phyloP scores from a whole-genome alignment of 2,888 invertebrate genomes.

The Drosophila cognata region DNA sequence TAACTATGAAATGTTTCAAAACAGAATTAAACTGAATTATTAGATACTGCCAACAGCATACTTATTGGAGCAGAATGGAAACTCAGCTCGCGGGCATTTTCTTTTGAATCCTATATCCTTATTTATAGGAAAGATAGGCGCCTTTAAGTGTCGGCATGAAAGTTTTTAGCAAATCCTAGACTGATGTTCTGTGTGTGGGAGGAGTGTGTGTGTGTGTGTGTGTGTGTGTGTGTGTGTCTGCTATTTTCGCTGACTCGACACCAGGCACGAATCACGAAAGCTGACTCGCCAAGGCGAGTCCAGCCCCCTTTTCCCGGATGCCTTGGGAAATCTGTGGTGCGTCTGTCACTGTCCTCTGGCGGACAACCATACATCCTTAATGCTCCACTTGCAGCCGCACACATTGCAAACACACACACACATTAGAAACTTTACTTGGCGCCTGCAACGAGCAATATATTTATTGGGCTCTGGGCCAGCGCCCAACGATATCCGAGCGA shows the following conservation, averaged over 20 bases:
- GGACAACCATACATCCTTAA: constrained; percentile 30
- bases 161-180: constrained; percentile 6
- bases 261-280: constrained; percentile 30
- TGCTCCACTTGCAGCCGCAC: constrained; percentile 11
- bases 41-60: background rate
- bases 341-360: constrained; percentile 21
- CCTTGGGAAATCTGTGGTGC: constrained; percentile 34
- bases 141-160: constrained; percentile 12
- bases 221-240: constrained; percentile 11
- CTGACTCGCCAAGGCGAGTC: constrained; percentile 11
- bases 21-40: background rate
- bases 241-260: constrained; percentile 52
- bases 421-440: constrained; percentile 18
- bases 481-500: constrained; percentile 29
- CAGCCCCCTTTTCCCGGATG: background rate
- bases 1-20: background rate
- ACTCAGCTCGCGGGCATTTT: background rate
- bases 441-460: constrained; percentile 13
- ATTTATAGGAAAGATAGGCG: background rate
- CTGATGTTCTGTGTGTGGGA: background rate
- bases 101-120: background rate
- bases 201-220: background rate
- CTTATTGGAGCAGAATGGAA: background rate
- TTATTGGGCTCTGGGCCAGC: constrained; percentile 14
- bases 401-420: constrained; percentile 2